A percentile compares a stretch with the other conserved stretches of the same genome.
Evolutionary conservation across 2,888 invertebrate species (phyloP).

Genomic region (Leptopilina drosophilae): DNA sequence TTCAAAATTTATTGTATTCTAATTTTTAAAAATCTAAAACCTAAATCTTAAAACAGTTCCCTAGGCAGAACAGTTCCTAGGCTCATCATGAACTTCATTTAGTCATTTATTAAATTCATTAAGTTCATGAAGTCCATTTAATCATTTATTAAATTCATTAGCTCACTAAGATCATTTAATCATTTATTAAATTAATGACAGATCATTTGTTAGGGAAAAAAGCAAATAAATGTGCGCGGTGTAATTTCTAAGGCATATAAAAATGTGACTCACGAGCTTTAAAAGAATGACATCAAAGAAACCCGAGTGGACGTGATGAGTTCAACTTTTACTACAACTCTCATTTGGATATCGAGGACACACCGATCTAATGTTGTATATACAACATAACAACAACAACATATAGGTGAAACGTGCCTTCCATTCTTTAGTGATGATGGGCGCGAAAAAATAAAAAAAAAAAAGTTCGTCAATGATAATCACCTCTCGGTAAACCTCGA

Average conservation of each 20-base stretch:
- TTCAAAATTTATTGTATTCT: no score
- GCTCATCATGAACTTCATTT: no score
- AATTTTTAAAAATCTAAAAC: no score
- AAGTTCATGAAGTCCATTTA: no score
- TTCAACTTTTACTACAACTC: conserved; percentile 69
- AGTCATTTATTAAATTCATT: no score
- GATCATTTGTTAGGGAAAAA: neutral
- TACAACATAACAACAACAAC: neutral
- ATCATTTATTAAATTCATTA: no score
- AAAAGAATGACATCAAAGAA: conserved; percentile 38
- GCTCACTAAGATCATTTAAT: neutral
- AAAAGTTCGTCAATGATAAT: conserved; percentile 29
- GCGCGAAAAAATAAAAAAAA: conserved; percentile 19
- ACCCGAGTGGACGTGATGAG: conserved; percentile 47
- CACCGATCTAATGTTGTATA: conserved; percentile 30
- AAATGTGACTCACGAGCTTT: conserved; percentile 14
- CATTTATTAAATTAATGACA: conserved; percentile 17
- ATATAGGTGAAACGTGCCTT: conserved; percentile 25
- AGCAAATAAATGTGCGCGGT: neutral
- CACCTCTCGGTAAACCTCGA: conserved; percentile 14
- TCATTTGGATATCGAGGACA: conserved; percentile 67
- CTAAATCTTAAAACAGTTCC: no score
- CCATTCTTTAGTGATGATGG: conserved; percentile 29
- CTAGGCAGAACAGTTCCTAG: no score
- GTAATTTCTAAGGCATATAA: conserved; percentile 11